Conservation (phyloP, 2,797 vertebrate species). For the Thaleichthys pacificus region DNA sequence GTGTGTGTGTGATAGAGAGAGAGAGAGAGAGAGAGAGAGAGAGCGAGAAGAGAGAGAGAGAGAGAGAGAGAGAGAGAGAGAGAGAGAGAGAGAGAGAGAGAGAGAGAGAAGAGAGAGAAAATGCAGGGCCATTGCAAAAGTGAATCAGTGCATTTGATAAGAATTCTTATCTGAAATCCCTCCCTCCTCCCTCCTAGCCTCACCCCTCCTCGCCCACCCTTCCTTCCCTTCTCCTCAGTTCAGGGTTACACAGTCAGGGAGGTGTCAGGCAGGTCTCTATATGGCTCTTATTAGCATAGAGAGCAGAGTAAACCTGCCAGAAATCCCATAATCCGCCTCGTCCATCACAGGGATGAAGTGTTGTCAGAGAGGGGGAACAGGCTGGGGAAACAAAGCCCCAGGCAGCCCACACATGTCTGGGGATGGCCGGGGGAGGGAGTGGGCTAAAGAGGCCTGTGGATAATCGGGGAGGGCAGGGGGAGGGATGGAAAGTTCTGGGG, state of each 20-base stretch:
- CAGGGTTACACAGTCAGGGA: conserved; percentile 6
- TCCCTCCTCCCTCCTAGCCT: background rate
- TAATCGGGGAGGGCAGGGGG: no score
- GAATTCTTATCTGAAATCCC: conserved; percentile 7
- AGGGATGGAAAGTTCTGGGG: no score
- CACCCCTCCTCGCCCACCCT: background rate
- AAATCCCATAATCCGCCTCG: conserved; percentile 66
- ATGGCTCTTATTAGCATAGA: conserved; percentile 43
- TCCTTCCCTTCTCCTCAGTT: background rate
- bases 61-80: background rate
- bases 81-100: background rate
- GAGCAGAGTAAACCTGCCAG: conserved; percentile 52
- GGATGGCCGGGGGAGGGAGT: no score
- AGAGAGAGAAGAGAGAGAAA: background rate
- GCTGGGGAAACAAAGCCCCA: background rate
- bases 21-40: background rate
- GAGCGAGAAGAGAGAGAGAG: no score
- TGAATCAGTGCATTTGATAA: conserved; percentile 29
- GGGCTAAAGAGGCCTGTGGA: no score
- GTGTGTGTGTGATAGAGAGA: no score
- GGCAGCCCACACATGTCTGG: conserved; percentile 8
- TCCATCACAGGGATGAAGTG: conserved; percentile 54
- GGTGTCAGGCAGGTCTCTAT: conserved; percentile 30
- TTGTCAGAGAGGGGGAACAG: conserved; percentile 39
- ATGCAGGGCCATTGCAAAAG: conserved; percentile 1